phyloP scores from a whole-genome alignment of 1,140 invertebrate species.

The Trichomalopsis sarcophagae region DNA sequence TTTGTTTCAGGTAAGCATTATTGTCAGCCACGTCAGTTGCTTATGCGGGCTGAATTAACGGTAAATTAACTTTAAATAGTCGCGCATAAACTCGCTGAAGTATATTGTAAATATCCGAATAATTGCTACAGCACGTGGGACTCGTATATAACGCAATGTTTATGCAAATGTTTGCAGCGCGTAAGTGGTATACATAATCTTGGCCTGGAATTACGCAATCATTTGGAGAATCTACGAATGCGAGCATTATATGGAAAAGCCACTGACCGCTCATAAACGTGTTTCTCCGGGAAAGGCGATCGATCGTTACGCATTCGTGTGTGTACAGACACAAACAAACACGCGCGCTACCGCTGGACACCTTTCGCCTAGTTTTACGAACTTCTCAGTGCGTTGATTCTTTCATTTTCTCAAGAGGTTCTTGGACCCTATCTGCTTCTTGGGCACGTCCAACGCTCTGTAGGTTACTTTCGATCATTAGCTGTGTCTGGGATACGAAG shows the following conservation, averaged over 20 bases:
- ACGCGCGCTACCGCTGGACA: not conserved
- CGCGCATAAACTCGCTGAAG: not conserved
- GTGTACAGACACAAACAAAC: not conserved
- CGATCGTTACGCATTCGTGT: slow-evolving; percentile 2
- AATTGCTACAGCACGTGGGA: not conserved
- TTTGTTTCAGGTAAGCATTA: slow-evolving; percentile 30
- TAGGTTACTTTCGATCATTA: slow-evolving; percentile 19
- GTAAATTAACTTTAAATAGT: not conserved
- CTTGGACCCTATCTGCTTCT: not conserved
- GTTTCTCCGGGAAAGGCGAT: slow-evolving; percentile 6
- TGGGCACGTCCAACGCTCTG: not conserved
- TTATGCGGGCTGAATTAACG: not conserved
- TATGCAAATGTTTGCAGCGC: not conserved
- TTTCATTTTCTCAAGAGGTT: slow-evolving; percentile 20
- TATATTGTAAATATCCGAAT: not conserved
- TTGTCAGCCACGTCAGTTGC: not conserved
- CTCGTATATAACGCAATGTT: not conserved
- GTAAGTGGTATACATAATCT: not conserved
- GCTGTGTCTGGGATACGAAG: not conserved
- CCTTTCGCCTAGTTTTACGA: not conserved
- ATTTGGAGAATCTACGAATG: not conserved
- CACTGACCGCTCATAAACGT: slow-evolving; percentile 12
- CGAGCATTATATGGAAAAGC: slow-evolving; percentile 15
- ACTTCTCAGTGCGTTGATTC: not conserved
- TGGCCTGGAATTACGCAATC: not conserved